A percentile compares a stretch with the other conserved stretches of the same genome.
Conservation (phyloP, 2,797 vertebrate genomes). For the Poliocrania exsul region DNA sequence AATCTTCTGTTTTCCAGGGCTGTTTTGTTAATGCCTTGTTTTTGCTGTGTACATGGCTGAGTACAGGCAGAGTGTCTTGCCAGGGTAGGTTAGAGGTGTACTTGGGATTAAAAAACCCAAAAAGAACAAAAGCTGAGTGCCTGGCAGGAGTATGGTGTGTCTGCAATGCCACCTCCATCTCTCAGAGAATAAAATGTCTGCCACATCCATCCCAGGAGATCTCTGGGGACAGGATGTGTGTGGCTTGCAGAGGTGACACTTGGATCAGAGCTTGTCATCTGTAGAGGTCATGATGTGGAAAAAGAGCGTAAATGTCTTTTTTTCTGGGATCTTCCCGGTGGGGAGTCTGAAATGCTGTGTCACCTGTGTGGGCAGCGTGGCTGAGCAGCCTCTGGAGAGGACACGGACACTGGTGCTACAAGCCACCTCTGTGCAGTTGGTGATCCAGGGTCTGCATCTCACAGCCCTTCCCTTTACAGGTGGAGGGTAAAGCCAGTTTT, state of each 20-base stretch:
- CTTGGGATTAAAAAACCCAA: background rate
- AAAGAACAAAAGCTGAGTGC: background rate
- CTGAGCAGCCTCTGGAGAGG: background rate
- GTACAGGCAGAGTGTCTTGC: background rate
- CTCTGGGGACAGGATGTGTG: background rate
- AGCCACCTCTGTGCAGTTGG: background rate
- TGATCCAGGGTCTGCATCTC: background rate
- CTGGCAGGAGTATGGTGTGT: background rate
- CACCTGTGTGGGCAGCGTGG: background rate
- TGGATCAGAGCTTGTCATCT: background rate
- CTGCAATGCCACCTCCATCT: background rate
- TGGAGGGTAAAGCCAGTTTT: background rate
- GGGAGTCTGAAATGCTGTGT: background rate
- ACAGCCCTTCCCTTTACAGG: background rate
- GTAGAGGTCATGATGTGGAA: background rate
- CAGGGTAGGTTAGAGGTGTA: background rate
- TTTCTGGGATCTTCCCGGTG: background rate
- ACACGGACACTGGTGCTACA: rapidly evolving
- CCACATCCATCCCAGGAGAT: rapidly evolving
- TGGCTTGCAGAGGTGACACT: background rate
- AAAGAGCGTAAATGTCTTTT: background rate
- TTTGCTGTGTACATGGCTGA: background rate
- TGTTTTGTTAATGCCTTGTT: background rate
- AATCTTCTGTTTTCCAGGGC: background rate
- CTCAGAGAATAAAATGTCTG: background rate